Evolutionary conservation across 2,797 vertebrate genomes (phyloP).

Genomic region (Emydoidea blandingii): DNA sequence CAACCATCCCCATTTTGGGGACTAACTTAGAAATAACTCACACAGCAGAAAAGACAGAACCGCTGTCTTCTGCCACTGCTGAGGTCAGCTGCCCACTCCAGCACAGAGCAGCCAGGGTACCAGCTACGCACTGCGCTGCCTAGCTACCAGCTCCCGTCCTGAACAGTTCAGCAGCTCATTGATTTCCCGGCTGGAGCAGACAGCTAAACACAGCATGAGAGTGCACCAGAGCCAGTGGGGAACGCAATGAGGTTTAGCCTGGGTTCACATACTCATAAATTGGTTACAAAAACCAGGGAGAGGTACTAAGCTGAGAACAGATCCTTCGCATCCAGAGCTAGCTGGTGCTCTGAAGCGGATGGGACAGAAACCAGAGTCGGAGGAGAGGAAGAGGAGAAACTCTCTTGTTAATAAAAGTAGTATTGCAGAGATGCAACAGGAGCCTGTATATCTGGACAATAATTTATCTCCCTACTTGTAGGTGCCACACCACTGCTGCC

Average conservation of each 20-base stretch:
- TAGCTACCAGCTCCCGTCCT: rapidly evolving
- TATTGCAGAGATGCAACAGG: not conserved
- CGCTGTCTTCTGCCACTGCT: rapidly evolving
- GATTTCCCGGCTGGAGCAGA: not conserved
- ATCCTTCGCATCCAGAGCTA: rapidly evolving
- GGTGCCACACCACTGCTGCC: not conserved
- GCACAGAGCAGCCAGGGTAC: rapidly evolving
- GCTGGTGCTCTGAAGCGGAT: not conserved
- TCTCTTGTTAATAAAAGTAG: not conserved
- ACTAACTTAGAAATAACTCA: not conserved
- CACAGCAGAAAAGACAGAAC: not conserved
- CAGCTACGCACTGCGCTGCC: rapidly evolving
- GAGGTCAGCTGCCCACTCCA: rapidly evolving
- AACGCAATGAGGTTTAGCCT: not conserved
- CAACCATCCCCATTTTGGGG: not conserved
- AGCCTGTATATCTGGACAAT: not conserved
- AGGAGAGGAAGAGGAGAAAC: not conserved
- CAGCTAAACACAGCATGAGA: rapidly evolving
- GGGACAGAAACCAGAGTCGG: not conserved
- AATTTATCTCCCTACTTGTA: not conserved
- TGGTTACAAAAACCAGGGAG: not conserved
- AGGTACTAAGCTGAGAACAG: not conserved
- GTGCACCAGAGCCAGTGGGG: not conserved
- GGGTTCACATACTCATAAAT: not conserved
- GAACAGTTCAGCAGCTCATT: not conserved